Evolutionary conservation across 1,140 invertebrate genomes (phyloP).

Genomic region (Sminthurides bifidus): DNA sequence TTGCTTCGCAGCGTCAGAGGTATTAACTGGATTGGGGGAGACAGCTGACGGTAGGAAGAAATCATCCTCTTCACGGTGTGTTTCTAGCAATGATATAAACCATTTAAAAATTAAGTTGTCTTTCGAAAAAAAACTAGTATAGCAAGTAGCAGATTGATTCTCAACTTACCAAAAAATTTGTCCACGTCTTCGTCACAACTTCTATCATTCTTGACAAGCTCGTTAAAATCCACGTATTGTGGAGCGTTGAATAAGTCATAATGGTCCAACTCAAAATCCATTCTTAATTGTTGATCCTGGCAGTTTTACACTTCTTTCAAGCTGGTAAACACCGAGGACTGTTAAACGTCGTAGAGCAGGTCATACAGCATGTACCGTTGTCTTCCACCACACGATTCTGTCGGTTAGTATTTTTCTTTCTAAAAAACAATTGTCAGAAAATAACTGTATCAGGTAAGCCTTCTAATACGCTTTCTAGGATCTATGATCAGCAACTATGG

Average conservation of each 20-base stretch:
- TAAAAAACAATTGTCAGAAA: too few species aligned
- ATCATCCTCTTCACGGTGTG: conserved; percentile 23
- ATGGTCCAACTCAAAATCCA: conserved; percentile 6
- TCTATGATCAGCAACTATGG: too few species aligned
- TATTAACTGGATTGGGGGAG: conserved; percentile 16
- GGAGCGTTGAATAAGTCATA: conserved; percentile 22
- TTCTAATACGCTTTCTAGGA: too few species aligned
- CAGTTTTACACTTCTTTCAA: too few species aligned
- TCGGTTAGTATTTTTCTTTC: too few species aligned
- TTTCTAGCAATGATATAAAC: conserved; percentile 11
- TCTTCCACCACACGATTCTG: too few species aligned
- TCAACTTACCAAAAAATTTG: conserved; percentile 23
- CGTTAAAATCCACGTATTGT: conserved; percentile 23
- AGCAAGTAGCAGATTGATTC: too few species aligned
- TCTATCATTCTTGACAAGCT: conserved; percentile 13
- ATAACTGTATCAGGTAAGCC: too few species aligned
- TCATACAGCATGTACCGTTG: too few species aligned
- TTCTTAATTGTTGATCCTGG: too few species aligned
- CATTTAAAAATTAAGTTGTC: background rate
- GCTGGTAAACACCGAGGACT: background rate
- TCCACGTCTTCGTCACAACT: conserved; percentile 15
- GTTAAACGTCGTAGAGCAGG: too few species aligned
- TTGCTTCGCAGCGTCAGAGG: background rate
- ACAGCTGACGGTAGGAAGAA: conserved; percentile 13
- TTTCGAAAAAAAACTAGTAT: too few species aligned